Percentiles rank a stretch among this genome's conserved stretches.
Conservation (phyloP, 2,797 vertebrate species). For the Esox lucius region DNA sequence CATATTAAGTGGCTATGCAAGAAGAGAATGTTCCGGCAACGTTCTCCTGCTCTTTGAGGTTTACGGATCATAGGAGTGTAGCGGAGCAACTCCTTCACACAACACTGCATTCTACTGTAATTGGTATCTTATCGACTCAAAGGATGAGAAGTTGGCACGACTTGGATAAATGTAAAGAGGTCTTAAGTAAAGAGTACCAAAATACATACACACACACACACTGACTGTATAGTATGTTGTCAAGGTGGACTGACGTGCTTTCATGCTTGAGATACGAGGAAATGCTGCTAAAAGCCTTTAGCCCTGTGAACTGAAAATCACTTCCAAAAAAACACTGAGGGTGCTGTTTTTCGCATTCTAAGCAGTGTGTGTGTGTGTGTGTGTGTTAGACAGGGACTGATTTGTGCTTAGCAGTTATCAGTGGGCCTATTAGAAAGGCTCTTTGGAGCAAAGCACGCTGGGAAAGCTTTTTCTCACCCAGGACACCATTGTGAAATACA, state of each 20-base stretch:
- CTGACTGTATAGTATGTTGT: neutral
- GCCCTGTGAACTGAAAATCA: neutral
- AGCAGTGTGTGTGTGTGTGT: too few relatives aligned
- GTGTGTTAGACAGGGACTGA: neutral
- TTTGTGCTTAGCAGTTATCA: neutral
- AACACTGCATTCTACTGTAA: constrained; percentile 5
- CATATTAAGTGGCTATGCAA: constrained; percentile 19
- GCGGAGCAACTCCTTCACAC: neutral
- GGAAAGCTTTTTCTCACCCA: neutral
- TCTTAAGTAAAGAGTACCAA: neutral
- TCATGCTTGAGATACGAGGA: neutral
- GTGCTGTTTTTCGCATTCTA: neutral
- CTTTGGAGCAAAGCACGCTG: neutral
- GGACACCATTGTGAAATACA: neutral
- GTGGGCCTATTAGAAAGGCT: neutral
- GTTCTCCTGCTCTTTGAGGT: constrained; percentile 11
- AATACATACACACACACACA: neutral
- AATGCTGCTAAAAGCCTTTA: neutral
- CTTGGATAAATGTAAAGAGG: too few relatives aligned
- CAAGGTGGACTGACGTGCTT: neutral
- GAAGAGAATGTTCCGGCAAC: constrained; percentile 17
- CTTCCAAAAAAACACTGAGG: neutral
- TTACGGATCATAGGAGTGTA: constrained; percentile 23
- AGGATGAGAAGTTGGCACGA: neutral
- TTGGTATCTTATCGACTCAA: constrained; percentile 12